Evolutionary conservation across 2,797 vertebrate genomes (phyloP), one percentile per base, ranked within the genome.

Genomic region (Ctenosaura bakeri): DNA sequence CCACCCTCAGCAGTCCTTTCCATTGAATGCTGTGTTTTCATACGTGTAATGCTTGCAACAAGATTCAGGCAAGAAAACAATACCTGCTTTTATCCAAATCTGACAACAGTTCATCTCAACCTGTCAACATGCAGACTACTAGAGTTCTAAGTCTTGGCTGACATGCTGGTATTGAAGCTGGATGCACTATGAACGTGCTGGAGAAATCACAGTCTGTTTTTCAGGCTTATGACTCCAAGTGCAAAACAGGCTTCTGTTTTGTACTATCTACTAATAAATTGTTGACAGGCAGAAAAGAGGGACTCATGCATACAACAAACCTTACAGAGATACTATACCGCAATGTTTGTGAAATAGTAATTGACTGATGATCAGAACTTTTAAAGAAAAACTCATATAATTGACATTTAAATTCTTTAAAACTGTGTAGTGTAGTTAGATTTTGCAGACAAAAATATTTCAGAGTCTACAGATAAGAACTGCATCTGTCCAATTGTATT

Each of bases 391-490:
- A n/a, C 83, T 46, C 38, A n/a, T 69, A 69, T 54, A 77, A 85
- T 8, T 87, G 62, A 50, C 16, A 62, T 56, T 46, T 35, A 52
- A 32, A 66, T 18, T 38, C 29, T 38, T 76, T 76, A 76, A 83
- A 76, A 42, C 14, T 20, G 52, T 80, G 42, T 20, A 71, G 80
- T 79, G 22, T 54, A 54, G 24, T 78, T 52, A 69, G n/a, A 14
- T 79, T 20, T 64, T 69, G 13, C 73, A 79, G 50, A 59, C 26
- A 77, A 56, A 88, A 54, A 84, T 71, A 82, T 83, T 83, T 42
- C 54, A 56, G 18, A 66, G 56, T 69, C 69, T 84, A 59, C 73
- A 90, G 89, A 92, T 78, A 35, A 69, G 52, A 38, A 74, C 50
- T 64, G 52, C 87, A 83, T 74, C 76, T 90, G 18, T 52, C 87